Evolutionary conservation across 2,888 invertebrate genomes (phyloP), one percentile per base, ranked within the genome.

Genomic region (Ellobium chinense): DNA sequence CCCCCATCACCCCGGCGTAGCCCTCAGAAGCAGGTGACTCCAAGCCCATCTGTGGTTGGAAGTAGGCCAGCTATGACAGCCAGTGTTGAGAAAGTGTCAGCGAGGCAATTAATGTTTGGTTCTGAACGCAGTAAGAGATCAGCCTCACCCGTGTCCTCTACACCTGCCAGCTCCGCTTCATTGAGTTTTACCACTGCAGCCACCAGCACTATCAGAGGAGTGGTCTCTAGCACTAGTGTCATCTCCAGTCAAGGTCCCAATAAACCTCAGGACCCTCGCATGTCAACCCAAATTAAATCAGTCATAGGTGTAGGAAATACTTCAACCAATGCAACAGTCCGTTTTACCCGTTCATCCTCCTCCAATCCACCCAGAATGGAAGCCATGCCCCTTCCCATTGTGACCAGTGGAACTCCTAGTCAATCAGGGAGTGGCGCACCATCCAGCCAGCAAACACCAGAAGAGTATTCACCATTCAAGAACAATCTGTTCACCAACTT

Each of bases 391-490:
- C 85, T 91, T 72, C 91, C 90, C 7, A 91, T 91, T 56, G 86
- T 90, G 5, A 84, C 86, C 46, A 86, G 85, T 69, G 85, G 86
- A 37, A 74, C 69, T 39, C 70, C 29, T 68, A 73, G n/a, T 24
- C 58, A 78, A 74, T 54, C 78, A 82, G 60, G 58, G 31, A 66
- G 24, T 27, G 56, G 65, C 37, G 54, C 46, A 31, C 36, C 65
- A 3, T 31, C 76, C 63, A 34, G 54, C n/a, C 69, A 60, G 58
- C 82, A 37, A n/a, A 56, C 66, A 65, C 94, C 95, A 0, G 95
- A 95, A 84, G 97, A 97, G 90, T 98, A 97, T 93, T 97, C 97
- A 0, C 95, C 98, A 85, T 98, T 98, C 93, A 96, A 83, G 36
- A 79, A 97, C 91, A 97, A 97, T 91, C 93, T 94, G 1, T 95